Base-by-base conservation (phyloP, 2,797 vertebrate species). In the Cyprinella venusta region DNA sequence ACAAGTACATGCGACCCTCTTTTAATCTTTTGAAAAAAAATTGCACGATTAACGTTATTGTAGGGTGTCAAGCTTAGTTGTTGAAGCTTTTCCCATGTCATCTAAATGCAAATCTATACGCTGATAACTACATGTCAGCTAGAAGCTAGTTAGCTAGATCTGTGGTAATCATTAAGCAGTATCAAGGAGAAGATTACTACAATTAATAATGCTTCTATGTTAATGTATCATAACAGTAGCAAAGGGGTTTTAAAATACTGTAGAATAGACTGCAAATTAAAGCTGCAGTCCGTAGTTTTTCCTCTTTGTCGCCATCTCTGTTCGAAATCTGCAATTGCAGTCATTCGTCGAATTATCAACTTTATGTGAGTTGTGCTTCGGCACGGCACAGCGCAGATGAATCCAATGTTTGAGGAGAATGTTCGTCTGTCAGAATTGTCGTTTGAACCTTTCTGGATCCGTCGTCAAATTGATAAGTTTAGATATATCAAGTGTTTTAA, bases 1-100 rank as follows among this genome's bases (percentile, higher is more conserved):
- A 54, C 15, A 40, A 24, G 33, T 6, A 9, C 8, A 15, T 68
- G n/a, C 5, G 12, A 54, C 19, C 2, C 33, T 45, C 30, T 52
- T 76, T 76, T 40, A 61, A 38, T 38, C 36, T 70, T 45, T 45
- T 16, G 45, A n/a, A 68, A 70, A 19, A 13, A n/a, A 68, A 70
- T 24, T 19, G 15, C 36, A 40, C 26, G 16, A 45, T 45, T 15
- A 48, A 15, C 45, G 1, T 48, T 45, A 26, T 30, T 63, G n/a
- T 33, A 33, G 19, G 24, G 30, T 50, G 26, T 30, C 5, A 63
- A 45, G 7, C 24, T 61, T 6, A 76, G 38, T 45, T 76, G 36
- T 15, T 9, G 19, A 9, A 18, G 24, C 54, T 40, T 63, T 63
- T 75, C 9, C 9, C 24, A 8, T 4, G 15, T 18, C n/a, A 7